These are phyloP conservation scores for Pipa parva DNA, from an alignment of 2,113 vertebrate genomes.

Conservation along the genomic window DNA sequence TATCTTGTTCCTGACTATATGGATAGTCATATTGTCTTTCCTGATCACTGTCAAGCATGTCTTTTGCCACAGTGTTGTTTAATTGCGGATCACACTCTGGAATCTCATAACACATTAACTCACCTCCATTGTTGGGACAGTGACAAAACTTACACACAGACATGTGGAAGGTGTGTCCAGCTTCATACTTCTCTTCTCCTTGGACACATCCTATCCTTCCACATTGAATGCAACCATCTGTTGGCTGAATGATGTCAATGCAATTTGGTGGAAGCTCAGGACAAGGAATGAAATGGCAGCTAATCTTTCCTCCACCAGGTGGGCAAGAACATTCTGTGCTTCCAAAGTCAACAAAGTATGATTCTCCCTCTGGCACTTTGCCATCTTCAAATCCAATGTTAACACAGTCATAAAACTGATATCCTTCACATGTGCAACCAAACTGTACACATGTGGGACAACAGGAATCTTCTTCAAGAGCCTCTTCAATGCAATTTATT, in stretches of 20 bases:
- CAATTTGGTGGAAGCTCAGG: constrained; percentile 86
- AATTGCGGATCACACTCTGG: constrained; percentile 62
- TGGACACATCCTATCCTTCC: constrained; percentile 79
- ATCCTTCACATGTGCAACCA: constrained; percentile 87
- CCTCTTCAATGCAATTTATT: constrained; percentile 82
- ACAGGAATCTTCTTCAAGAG: constrained; percentile 72
- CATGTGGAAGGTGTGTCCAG: constrained; percentile 81
- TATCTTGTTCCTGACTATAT: constrained; percentile 71
- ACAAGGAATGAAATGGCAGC: constrained; percentile 90
- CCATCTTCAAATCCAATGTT: constrained; percentile 82
- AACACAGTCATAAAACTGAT: constrained; percentile 92
- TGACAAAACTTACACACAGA: constrained; percentile 83
- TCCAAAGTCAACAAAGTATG: constrained; percentile 93
- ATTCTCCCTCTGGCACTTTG: constrained; percentile 83
- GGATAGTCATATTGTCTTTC: constrained; percentile 63
- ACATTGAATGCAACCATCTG: constrained; percentile 82
- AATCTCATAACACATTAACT: constrained; percentile 84
- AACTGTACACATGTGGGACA: constrained; percentile 76
- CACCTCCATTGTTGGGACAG: constrained; percentile 78
- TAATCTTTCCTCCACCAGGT: constrained; percentile 82
- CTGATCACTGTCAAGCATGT: constrained; percentile 54
- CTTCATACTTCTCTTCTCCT: constrained; percentile 71
- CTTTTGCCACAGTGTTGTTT: constrained; percentile 48
- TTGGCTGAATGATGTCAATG: constrained; percentile 72
- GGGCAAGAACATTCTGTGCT: constrained; percentile 93